These are phyloP conservation scores for Crenichthys baileyi DNA, from an alignment of 2,797 vertebrate genomes.

Conservation along the genomic window DNA sequence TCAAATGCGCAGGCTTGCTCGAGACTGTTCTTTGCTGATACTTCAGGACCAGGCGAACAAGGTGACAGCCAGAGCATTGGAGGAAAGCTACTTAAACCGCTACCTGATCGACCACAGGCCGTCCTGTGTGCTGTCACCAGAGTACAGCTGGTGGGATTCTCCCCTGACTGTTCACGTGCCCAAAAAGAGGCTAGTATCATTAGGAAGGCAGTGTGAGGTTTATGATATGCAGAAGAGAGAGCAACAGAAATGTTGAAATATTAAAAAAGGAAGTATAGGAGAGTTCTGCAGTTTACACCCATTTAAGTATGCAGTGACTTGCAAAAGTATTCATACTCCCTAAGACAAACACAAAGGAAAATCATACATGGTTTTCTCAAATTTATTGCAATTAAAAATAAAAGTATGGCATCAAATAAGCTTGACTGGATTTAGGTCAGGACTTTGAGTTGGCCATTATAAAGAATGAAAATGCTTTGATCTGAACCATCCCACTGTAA, in stretches of 20 bases:
- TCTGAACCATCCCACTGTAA: background rate
- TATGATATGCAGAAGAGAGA: conserved; percentile 46
- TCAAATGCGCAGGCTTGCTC: conserved; percentile 71
- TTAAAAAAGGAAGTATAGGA: background rate
- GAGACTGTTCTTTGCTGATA: conserved; percentile 71
- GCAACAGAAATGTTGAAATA: conserved; percentile 43
- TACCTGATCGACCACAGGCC: conserved; percentile 79
- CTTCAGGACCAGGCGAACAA: conserved; percentile 71
- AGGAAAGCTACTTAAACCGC: conserved; percentile 84
- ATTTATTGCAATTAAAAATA: too few species aligned
- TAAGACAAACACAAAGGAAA: too few species aligned
- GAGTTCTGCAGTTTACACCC: background rate
- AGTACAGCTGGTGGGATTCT: conserved; percentile 84
- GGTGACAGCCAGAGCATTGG: conserved; percentile 59
- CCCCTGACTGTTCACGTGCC: conserved; percentile 59
- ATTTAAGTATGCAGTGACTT: background rate
- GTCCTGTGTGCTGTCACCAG: conserved; percentile 82
- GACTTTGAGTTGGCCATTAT: too few species aligned
- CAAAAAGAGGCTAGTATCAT: conserved; percentile 71
- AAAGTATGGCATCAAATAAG: too few species aligned
- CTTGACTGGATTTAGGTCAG: too few species aligned
- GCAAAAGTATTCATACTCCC: background rate
- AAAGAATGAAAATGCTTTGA: background rate
- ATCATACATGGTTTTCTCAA: too few species aligned
- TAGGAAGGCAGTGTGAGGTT: conserved; percentile 69